Conservation (phyloP, 1,140 invertebrate species). For the Sitodiplosis mosellana region DNA sequence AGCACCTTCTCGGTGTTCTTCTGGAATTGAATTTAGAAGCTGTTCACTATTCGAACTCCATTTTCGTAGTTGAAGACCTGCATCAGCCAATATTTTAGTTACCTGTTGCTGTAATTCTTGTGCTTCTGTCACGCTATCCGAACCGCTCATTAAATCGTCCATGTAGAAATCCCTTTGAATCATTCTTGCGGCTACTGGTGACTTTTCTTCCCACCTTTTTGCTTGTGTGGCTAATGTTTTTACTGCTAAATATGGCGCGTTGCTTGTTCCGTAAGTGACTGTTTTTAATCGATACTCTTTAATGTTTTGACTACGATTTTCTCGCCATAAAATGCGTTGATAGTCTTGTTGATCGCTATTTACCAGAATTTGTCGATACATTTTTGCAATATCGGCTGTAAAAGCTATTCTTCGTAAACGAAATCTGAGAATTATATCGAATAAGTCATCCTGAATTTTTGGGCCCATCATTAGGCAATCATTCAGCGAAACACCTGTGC, state of each 20-base stretch:
- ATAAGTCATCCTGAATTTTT: constrained; percentile 10
- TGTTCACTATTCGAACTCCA: constrained; percentile 4
- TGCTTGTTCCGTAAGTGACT: constrained; percentile 15
- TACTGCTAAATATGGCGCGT: constrained; percentile 19
- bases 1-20: background rate
- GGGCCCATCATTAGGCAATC: constrained; percentile 6
- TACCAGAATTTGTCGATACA: constrained; percentile 22
- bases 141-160: constrained; percentile 26
- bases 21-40: constrained; percentile 1
- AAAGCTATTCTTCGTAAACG: constrained; percentile 15
- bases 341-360: constrained; percentile 13
- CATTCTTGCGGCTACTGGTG: constrained; percentile 10
- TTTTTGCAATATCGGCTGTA: constrained; percentile 14
- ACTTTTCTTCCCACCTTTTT: constrained; percentile 9
- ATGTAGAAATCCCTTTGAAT: constrained; percentile 26
- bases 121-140: constrained; percentile 8
- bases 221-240: constrained; percentile 15
- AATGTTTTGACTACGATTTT: constrained; percentile 5
- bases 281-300: constrained; percentile 13
- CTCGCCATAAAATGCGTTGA: constrained; percentile 26
- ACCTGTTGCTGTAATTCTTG: constrained; percentile 1
- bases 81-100: background rate
- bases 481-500: constrained; percentile 8
- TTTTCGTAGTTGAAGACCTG: constrained; percentile 5
- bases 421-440: constrained; percentile 19